Conservation (phyloP, 2,113 vertebrate species). For the Mormyrus iriodes region DNA sequence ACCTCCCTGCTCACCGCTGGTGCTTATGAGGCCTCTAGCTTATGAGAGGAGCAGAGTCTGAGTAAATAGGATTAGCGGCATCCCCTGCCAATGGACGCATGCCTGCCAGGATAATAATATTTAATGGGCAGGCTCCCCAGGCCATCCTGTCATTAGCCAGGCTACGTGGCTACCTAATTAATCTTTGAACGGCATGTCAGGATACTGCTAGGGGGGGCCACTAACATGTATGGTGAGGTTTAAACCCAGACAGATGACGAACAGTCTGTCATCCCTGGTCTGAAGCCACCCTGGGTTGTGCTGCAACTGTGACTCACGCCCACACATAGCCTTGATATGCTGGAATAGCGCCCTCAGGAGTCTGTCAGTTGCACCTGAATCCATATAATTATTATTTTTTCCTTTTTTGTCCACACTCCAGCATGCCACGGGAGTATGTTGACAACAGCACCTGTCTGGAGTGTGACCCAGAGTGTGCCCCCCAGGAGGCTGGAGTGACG, state of each 20-base stretch:
- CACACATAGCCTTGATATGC: neutral
- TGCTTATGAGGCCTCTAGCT: neutral
- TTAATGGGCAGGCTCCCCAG: neutral
- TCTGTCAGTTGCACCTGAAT: neutral
- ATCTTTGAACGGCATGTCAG: neutral
- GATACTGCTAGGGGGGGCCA: neutral
- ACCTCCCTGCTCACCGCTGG: neutral
- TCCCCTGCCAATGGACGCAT: neutral
- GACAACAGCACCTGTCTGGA: constrained; percentile 62
- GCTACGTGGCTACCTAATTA: neutral
- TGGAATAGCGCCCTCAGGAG: neutral
- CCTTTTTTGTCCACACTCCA: constrained; percentile 33
- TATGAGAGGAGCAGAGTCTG: neutral
- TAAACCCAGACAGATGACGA: neutral
- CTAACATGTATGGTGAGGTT: too few relatives aligned
- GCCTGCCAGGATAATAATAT: neutral
- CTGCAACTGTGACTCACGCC: neutral
- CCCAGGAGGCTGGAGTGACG: constrained; percentile 63
- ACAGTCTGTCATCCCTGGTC: neutral
- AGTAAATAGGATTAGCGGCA: neutral
- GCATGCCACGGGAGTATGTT: constrained; percentile 67
- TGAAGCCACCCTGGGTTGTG: neutral
- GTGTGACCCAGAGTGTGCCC: constrained; percentile 76
- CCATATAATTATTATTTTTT: neutral
- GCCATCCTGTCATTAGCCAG: neutral